Evolutionary conservation across 2,797 vertebrate species (phyloP), one percentile per base, ranked within the genome.

Genomic region (Lemur catta): DNA sequence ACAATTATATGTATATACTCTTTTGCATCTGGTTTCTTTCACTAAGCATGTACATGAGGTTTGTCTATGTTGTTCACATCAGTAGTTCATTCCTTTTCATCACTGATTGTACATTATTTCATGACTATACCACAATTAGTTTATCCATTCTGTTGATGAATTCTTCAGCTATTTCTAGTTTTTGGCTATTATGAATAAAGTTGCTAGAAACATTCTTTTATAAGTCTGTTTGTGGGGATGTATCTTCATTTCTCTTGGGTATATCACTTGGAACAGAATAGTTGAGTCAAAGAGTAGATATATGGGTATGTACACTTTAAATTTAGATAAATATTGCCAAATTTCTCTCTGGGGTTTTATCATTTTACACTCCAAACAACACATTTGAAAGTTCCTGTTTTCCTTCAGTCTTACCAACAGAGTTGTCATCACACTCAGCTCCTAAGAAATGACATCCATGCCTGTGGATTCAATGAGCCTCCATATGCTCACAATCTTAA

Each of bases 241-340:
- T 26, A 67, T 55, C 38, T 80, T 90, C 71, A 76, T 55, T 92
- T 95, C 61, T 91, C 61, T 72, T 67, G 26, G 74, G 48, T 91
- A 91, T 78, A 82, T 78, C 85, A 92, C 33, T 69, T 85, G 30
- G 71, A 87, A 95, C 6, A 88, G 48, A 85, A 92, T 7, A 92
- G 24, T 8, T 61, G 18, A 24, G 35, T 74, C 84, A 46, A 89
- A 94, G 6, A 14, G 22, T 24, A 46, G 15, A 86, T n/a, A 33
- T 69, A 84, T 28, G 41, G 72, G 38, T 55, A 65, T 3, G 28
- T 33, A 17, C n/a, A 78, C 52, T 94, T 87, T 91, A 71, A 95
- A 95, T 89, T 89, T 93, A 93, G 24, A 67, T 69, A 94, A 84
- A 91, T 18, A 79, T 0, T 57, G 38, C 26, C 71, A 72, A 84